Base-by-base conservation (phyloP, 1,140 invertebrate genomes). In the Daktulosphaira vitifoliae region DNA sequence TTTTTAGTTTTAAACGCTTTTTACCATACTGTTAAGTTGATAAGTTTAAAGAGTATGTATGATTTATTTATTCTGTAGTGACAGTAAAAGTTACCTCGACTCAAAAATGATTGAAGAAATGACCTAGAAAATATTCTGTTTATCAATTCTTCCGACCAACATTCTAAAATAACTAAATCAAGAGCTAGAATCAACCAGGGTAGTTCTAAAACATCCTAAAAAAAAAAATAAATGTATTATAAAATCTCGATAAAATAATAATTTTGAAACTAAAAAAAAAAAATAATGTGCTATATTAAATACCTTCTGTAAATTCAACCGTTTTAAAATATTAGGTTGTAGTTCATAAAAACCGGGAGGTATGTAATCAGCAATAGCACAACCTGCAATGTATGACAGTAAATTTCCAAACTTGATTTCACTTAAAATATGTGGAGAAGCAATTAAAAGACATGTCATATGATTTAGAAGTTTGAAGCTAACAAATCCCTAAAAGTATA, bases 361-460 rank as follows among this genome's bases (percentile, higher is more conserved):
- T 49, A 78, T 80, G 69, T 80, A 84, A 73, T 83, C 79, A 26
- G 78, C 80, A 68, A 77, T 76, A 13, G 78, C 73, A 22, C 81
- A 71, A 38, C 74, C 77, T 65, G 76, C 76, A 59, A 81, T 72
- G 66, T 81, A 76, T 26, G 74, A 73, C 66, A 79, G 76, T 13
- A 79, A 71, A 73, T 67, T 15, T 68, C 68, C 13, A 66, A 54
- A 75, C 71, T 65, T 79, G 65, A 13, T 76, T 68, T 2, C 73
- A 68, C 26, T 38, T 2, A 62, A 22, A 13, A 44, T 62, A 15
- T 29, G 3, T n/a, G 25, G 4, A 20, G 16, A 1, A 62, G 3
- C 46, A 0, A 6, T 29, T 20, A 62, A 13, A 26, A n/a, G 7
- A 15, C 7, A 11, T 15, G 56, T 62, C 16, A 48, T 15, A 13